Conservation (phyloP, 1,140 invertebrate genomes). For the Lepidurus packardi region DNA sequence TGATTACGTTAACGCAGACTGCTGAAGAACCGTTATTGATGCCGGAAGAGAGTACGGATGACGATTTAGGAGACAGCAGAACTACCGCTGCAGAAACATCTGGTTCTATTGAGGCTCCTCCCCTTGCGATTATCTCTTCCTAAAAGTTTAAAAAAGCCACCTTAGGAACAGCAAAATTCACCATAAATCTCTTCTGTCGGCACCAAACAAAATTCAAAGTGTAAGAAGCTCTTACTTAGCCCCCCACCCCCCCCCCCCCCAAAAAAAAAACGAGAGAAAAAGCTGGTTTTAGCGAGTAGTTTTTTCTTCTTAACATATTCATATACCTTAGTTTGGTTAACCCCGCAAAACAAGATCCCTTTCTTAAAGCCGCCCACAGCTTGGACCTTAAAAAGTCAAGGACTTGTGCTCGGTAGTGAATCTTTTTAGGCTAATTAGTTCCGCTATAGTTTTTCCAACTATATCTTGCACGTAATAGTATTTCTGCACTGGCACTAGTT, state of each 20-base stretch:
- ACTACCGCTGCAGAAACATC: neutral
- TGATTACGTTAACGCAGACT: constrained; percentile 23
- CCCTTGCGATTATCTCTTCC: constrained; percentile 14
- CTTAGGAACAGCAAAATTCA: neutral
- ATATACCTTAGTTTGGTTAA: neutral
- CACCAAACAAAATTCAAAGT: neutral
- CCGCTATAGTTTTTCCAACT: neutral
- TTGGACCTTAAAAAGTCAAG: constrained; percentile 21
- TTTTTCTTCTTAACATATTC: neutral
- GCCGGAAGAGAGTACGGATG: constrained; percentile 9
- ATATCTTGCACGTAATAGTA: constrained; percentile 26
- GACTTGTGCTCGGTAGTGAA: constrained; percentile 10
- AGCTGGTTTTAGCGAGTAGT: constrained; percentile 13
- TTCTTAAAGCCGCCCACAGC: constrained; percentile 10
- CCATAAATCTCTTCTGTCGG: neutral
- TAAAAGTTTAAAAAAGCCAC: neutral
- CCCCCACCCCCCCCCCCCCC: neutral
- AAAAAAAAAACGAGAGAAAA: neutral
- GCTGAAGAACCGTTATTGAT: neutral
- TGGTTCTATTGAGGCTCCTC: neutral
- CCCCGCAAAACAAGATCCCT: neutral
- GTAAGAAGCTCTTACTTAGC: constrained; percentile 3
- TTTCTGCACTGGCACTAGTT: constrained; percentile 38
- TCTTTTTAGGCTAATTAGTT: neutral
- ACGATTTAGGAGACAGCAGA: neutral